Percentiles rank a stretch among this genome's conserved stretches.
phyloP scores from a whole-genome alignment of 2,888 invertebrate genomes.

The Imbricaverruca yamaguchii region DNA sequence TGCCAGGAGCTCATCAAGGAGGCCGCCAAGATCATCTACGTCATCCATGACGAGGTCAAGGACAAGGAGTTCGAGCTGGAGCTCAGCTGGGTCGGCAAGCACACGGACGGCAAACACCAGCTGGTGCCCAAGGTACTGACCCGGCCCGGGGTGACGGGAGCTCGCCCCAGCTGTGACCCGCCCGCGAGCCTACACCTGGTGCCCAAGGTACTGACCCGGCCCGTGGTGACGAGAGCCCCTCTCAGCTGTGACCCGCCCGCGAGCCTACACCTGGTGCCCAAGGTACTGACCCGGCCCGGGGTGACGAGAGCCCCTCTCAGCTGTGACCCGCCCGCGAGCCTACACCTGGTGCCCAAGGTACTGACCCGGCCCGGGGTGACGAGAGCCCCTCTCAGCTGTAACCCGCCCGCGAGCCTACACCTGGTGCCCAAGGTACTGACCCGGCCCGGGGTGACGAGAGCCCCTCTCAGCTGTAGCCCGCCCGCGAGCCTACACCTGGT shows the following conservation, averaged over 20 bases:
- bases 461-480: no score
- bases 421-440: conserved; percentile 56
- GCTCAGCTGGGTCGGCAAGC: conserved; percentile 85
- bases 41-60: conserved; percentile 88
- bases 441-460: no score
- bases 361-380: background rate
- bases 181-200: conserved; percentile 47
- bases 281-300: conserved; percentile 33
- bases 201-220: conserved; percentile 46
- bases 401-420: no score
- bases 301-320: no score
- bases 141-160: no score
- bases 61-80: conserved; percentile 93
- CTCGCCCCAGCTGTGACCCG: no score
- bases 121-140: conserved; percentile 56
- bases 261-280: conserved; percentile 55
- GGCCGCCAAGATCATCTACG: conserved; percentile 52
- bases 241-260: no score
- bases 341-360: conserved; percentile 56
- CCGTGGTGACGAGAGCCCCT: no score
- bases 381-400: no score
- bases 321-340: no score
- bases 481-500: conserved; percentile 47
- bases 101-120: conserved; percentile 65
- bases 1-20: conserved; percentile 74